phyloP scores from a whole-genome alignment of 1,140 invertebrate genomes.

The Drosophila lacteicornis region DNA sequence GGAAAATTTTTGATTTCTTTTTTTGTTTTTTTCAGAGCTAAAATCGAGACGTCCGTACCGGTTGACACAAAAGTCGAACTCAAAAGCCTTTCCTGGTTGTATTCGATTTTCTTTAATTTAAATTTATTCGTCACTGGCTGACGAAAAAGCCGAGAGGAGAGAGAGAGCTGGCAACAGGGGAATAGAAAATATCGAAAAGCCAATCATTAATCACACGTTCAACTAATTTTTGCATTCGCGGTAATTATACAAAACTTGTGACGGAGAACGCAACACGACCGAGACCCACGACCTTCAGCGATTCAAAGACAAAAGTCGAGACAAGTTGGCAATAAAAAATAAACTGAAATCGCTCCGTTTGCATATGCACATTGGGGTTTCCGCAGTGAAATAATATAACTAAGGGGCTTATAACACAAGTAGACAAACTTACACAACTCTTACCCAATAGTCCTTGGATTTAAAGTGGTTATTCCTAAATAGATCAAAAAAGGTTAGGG shows the following conservation, averaged over 20 bases:
- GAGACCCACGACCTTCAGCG: conserved; percentile 76
- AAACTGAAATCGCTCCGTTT: conserved; percentile 32
- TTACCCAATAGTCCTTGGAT: not conserved
- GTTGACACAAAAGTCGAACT: too few relatives aligned
- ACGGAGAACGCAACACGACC: conserved; percentile 64
- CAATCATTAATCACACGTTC: conserved; percentile 73
- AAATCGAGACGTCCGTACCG: too few relatives aligned
- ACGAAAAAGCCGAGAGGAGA: not conserved
- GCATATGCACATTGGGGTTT: conserved; percentile 35
- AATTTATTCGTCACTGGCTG: conserved; percentile 21
- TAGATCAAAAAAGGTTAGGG: not conserved
- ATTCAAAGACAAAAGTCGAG: conserved; percentile 51
- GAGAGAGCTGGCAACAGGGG: not conserved
- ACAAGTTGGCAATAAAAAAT: conserved; percentile 20
- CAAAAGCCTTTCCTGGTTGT: conserved; percentile 12
- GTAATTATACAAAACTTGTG: conserved; percentile 67
- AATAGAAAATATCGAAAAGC: conserved; percentile 49
- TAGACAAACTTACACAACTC: not conserved
- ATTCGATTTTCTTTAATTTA: conserved; percentile 9
- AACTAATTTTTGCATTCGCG: conserved; percentile 68
- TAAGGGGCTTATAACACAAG: not conserved
- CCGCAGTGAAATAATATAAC: conserved; percentile 26
- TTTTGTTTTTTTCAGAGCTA: too few relatives aligned
- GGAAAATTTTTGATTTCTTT: too few relatives aligned
- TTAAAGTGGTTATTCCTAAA: too few relatives aligned